Base-by-base conservation (phyloP, 2,888 invertebrate species). In the Rhogogaster chlorosoma region DNA sequence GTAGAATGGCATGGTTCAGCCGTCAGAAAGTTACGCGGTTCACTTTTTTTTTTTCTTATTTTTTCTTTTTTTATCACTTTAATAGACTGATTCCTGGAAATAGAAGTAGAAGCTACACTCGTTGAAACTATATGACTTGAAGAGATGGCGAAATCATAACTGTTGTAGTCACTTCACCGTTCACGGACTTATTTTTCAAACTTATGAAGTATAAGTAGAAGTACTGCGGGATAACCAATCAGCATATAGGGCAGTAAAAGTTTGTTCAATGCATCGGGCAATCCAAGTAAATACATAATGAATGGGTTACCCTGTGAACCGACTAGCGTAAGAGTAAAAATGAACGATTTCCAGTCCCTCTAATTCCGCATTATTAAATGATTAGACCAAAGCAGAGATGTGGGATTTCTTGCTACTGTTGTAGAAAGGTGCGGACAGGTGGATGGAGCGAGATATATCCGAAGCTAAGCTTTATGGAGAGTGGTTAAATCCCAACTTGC, bases 401-500 rank as follows among this genome's bases (percentile, higher is more conserved):
- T 18, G 45, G 42, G 15, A 45, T 12, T 45, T 45, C 15, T 45
- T 45, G 45, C 45, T 45, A 53, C 53, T n/a, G n/a, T 2, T 53
- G 7, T 53, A 53, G 53, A 53, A 53, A 53, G 18, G 18, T 53
- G n/a, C 53, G n/a, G 61, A 29, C 22, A 29, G 12, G 61, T 29
- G 61, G 10, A 61, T 29, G 12, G 61, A 61, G 61, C 61, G 67
- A 32, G 67, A 42, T 45, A 42, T 45, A 12, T 42, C 9, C n/a
- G 6, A 80, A 22, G 15, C 6, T 12, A 18, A 49, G 29, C 61
- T 29, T 26, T 38, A 7, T 15, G 29, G 61, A 61, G 26, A 53
- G 5, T 77, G 77, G 18, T 77, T 77, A 26, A 53, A 53, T 77
- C 77, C n/a, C 32, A 12, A 32, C 77, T 80, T 42, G 61, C 38